These are phyloP conservation scores for Astropecten irregularis DNA, from an alignment of 53 echinoderm and acorn worm species.

Conservation along the genomic window DNA sequence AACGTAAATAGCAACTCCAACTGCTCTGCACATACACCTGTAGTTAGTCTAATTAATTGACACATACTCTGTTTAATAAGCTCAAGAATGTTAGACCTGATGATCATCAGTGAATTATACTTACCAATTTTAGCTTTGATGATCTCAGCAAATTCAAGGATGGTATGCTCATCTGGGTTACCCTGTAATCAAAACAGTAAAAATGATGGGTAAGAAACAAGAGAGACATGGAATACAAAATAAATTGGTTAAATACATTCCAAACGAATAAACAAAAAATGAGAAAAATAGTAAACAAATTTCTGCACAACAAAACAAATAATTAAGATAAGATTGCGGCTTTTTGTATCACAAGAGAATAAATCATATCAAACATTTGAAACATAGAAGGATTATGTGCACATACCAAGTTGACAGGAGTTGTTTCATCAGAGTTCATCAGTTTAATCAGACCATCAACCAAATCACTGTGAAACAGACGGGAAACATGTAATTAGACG, in stretches of 20 bases:
- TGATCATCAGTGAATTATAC: too few species aligned
- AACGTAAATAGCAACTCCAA: too few species aligned
- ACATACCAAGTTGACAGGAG: slow-evolving; percentile 94
- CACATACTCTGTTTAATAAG: too few species aligned
- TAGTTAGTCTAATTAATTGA: too few species aligned
- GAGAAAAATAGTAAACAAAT: background rate
- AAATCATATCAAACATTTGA: too few species aligned
- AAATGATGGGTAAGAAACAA: too few species aligned
- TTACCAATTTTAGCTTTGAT: slow-evolving; percentile 89
- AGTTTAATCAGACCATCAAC: slow-evolving; percentile 85
- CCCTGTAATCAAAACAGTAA: slow-evolving; percentile 68
- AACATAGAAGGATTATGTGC: too few species aligned
- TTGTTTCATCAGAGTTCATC: slow-evolving; percentile 88
- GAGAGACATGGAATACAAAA: background rate
- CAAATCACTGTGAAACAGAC: slow-evolving; percentile 74
- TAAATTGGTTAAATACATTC: background rate
- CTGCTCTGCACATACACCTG: too few species aligned
- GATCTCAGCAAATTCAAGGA: slow-evolving; percentile 97
- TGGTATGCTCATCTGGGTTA: slow-evolving; percentile 95
- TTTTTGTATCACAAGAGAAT: too few species aligned
- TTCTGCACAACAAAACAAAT: background rate
- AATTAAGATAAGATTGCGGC: background rate
- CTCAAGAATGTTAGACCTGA: too few species aligned
- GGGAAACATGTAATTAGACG: too few species aligned
- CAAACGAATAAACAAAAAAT: background rate